A percentile compares a stretch with the other conserved stretches of the same genome.
phyloP scores from a whole-genome alignment of 2,113 vertebrate genomes.

The Alces alces region DNA sequence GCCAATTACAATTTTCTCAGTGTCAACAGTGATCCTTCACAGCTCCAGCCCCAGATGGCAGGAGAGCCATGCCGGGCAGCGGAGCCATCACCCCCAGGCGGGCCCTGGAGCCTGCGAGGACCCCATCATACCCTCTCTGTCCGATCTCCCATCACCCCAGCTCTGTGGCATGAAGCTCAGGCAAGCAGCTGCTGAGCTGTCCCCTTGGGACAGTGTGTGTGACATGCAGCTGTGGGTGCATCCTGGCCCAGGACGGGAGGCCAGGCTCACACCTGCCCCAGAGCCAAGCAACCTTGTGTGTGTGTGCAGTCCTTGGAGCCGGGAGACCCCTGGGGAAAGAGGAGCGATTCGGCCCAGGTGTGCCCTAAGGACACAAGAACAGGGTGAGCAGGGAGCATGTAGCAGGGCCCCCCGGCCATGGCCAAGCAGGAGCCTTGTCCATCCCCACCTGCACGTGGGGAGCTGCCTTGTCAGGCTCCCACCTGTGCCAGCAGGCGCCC shows the following conservation, averaged over 20 bases:
- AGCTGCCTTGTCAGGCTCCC: background rate
- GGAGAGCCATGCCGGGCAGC: background rate
- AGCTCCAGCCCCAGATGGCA: constrained; percentile 54
- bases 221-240: background rate
- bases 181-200: fast-evolving
- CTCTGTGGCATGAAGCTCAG: background rate
- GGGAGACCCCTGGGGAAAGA: too few species aligned
- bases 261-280: background rate
- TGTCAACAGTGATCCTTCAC: background rate
- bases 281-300: background rate
- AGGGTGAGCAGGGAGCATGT: fast-evolving
- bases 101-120: background rate
- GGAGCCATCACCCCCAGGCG: fast-evolving
- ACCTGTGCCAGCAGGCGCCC: background rate
- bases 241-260: background rate
- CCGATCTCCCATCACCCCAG: background rate
- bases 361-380: background rate
- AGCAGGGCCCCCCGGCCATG: fast-evolving
- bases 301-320: background rate
- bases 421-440: background rate
- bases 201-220: background rate
- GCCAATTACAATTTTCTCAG: constrained; percentile 48
- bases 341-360: background rate
- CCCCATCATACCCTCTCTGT: background rate
- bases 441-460: background rate